phyloP scores from a whole-genome alignment of 1,140 invertebrate genomes.

The Pseudomyrmex dendroicus region DNA sequence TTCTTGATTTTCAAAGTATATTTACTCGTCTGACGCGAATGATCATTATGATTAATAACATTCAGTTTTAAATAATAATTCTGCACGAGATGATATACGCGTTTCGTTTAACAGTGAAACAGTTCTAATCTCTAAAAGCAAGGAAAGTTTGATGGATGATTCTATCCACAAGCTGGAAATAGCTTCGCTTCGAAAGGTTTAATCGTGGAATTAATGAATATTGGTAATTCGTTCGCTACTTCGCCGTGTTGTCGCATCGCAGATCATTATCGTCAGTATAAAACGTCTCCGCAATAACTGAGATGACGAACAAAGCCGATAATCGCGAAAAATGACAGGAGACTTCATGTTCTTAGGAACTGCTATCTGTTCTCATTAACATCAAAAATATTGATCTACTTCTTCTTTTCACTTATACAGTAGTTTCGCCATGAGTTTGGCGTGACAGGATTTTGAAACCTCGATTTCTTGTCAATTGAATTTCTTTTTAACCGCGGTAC shows the following conservation, averaged over 20 bases:
- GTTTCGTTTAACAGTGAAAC: too few relatives aligned
- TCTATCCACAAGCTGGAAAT: background rate
- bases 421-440: background rate
- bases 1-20: too few relatives aligned
- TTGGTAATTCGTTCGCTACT: conserved; percentile 44
- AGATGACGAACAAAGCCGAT: conserved; percentile 36
- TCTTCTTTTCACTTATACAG: background rate
- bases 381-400: conserved; percentile 44
- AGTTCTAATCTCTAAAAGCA: background rate
- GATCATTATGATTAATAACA: too few relatives aligned
- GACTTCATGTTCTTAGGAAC: conserved; percentile 28
- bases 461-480: conserved; percentile 37
- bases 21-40: too few relatives aligned
- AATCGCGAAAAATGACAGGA: conserved; percentile 51
- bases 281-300: conserved; percentile 3
- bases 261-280: conserved; percentile 40
- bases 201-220: conserved; percentile 50
- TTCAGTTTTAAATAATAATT: too few relatives aligned
- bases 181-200: conserved; percentile 17
- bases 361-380: conserved; percentile 49
- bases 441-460: conserved; percentile 18
- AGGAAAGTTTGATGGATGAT: conserved; percentile 28
- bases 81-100: too few relatives aligned
- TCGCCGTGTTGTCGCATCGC: conserved; percentile 24
- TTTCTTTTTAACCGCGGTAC: background rate